These are phyloP conservation scores for Cephus sareptanus DNA, from an alignment of 2,888 invertebrate genomes.

Conservation along the genomic window DNA sequence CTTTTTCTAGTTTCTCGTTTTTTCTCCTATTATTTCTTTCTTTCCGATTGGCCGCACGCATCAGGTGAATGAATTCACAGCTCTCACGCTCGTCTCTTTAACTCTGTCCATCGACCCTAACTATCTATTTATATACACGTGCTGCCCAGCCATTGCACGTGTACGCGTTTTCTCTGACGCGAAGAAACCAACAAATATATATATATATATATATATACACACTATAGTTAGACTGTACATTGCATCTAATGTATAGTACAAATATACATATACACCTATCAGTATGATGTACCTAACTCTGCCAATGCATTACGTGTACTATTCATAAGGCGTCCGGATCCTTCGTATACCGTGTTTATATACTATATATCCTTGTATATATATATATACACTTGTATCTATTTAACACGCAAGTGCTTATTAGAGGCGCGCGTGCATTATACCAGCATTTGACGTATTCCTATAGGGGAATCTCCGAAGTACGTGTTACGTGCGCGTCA, in stretches of 20 bases:
- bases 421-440: not conserved
- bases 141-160: constrained; percentile 20
- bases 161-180: not conserved
- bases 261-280: not conserved
- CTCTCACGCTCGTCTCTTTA: constrained; percentile 38
- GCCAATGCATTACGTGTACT: not conserved
- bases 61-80: constrained; percentile 44
- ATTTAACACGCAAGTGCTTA: not conserved
- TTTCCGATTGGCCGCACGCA: not conserved
- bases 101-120: constrained; percentile 60
- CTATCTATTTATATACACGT: constrained; percentile 59
- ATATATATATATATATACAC: not conserved
- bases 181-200: not conserved
- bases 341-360: not conserved
- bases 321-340: not conserved
- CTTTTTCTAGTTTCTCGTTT: not conserved
- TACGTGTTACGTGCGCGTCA: not conserved
- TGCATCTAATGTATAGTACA: not conserved
- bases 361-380: not conserved
- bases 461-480: not conserved
- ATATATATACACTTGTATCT: not conserved
- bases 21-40: not conserved
- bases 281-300: not conserved
- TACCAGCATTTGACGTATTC: not conserved
- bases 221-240: not conserved